Evolutionary conservation across 2,888 invertebrate genomes (phyloP).

Genomic region (Archaeoteleia sp.): DNA sequence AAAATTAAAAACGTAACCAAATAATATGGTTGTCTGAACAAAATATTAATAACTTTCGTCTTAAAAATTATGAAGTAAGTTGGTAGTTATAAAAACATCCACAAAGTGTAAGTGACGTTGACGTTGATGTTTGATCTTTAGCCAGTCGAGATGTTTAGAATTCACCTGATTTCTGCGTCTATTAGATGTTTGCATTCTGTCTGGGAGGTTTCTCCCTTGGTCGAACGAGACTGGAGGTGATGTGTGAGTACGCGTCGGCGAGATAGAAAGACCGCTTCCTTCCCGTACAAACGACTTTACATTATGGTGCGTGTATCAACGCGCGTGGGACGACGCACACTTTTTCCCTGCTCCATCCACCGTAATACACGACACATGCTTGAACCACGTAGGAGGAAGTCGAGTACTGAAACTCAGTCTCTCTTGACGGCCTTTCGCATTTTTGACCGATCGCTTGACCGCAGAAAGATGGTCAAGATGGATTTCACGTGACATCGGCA

Average conservation of each 20-base stretch:
- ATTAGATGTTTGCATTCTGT: no score
- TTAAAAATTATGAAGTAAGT: no score
- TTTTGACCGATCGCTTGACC: conserved; percentile 10
- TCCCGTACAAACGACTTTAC: conserved; percentile 59
- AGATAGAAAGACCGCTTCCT: conserved; percentile 48
- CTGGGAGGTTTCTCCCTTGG: conserved; percentile 56
- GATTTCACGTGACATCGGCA: neutral
- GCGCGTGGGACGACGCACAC: conserved; percentile 56
- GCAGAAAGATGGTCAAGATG: no score
- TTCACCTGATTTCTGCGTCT: no score
- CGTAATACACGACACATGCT: conserved; percentile 14
- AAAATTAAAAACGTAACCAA: no score
- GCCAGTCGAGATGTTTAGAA: no score
- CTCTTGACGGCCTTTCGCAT: neutral
- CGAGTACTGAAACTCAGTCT: conserved; percentile 12
- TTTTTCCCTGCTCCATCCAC: conserved; percentile 49
- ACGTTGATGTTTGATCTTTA: no score
- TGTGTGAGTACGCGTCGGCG: conserved; percentile 38
- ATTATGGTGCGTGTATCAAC: conserved; percentile 53
- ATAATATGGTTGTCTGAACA: no score
- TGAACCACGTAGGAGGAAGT: conserved; percentile 29
- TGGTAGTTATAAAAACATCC: no score
- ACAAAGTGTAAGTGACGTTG: no score
- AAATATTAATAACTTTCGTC: no score
- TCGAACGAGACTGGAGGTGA: conserved; percentile 41